phyloP scores from a whole-genome alignment of 2,797 vertebrate species.

The Spheniscus humboldti region DNA sequence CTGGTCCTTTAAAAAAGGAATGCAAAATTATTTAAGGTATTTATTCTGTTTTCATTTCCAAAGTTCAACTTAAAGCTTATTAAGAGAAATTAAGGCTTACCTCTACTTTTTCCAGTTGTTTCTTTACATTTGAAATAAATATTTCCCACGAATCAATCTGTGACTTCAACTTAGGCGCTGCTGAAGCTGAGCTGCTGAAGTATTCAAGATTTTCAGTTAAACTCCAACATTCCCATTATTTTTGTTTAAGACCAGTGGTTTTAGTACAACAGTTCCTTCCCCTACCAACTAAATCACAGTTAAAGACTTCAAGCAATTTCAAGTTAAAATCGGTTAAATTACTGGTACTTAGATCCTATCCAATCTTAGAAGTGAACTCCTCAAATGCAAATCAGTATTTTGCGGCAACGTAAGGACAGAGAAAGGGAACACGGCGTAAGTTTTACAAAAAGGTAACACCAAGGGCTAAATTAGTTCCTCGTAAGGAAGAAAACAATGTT shows the following conservation, averaged over 20 bases:
- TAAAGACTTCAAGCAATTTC: background rate
- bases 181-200: constrained; percentile 38
- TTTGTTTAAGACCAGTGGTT: background rate
- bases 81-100: constrained; percentile 44
- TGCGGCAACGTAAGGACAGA: background rate
- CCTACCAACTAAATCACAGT: background rate
- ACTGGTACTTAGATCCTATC: background rate
- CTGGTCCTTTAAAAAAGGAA: background rate
- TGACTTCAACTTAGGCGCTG: background rate
- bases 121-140: constrained; percentile 55
- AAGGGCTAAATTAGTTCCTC: background rate
- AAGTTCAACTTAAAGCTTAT: background rate
- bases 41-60: background rate
- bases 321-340: background rate
- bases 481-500: background rate
- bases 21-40: background rate
- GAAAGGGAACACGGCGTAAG: background rate
- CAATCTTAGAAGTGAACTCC: background rate
- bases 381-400: background rate
- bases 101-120: constrained; percentile 58
- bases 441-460: background rate
- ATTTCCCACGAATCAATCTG: constrained; percentile 60
- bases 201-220: background rate
- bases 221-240: background rate
- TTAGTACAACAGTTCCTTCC: background rate